These are phyloP conservation scores for Euura lappo DNA, from an alignment of 1,140 invertebrate species.

Conservation along the genomic window DNA sequence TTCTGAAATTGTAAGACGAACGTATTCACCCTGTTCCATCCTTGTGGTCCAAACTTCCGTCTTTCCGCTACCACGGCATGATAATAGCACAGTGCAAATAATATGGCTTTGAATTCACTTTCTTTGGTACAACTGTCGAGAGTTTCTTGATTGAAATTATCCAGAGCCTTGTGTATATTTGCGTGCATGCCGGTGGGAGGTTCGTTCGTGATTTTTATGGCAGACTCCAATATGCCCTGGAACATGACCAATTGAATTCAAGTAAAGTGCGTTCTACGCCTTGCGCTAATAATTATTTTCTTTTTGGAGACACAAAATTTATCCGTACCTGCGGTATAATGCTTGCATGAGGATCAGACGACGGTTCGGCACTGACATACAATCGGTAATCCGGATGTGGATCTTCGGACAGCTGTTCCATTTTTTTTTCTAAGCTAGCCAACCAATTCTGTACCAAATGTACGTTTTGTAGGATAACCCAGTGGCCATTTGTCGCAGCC, in stretches of 20 bases:
- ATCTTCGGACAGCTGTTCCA: slow-evolving; percentile 77
- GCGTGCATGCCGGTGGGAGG: slow-evolving; percentile 94
- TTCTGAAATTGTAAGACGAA: not conserved
- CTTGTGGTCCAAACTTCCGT: slow-evolving; percentile 92
- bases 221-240: slow-evolving; percentile 89
- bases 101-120: slow-evolving; percentile 90
- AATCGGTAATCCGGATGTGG: slow-evolving; percentile 68
- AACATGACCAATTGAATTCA: slow-evolving; percentile 9
- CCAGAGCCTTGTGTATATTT: slow-evolving; percentile 91
- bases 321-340: slow-evolving; percentile 69
- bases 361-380: slow-evolving; percentile 76
- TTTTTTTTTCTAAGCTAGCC: slow-evolving; percentile 85
- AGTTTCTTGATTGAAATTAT: slow-evolving; percentile 93
- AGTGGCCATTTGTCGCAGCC: slow-evolving; percentile 82
- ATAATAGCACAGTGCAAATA: slow-evolving; percentile 95
- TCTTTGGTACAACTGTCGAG: slow-evolving; percentile 93
- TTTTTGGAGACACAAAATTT: not conserved
- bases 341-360: slow-evolving; percentile 64
- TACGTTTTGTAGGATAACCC: slow-evolving; percentile 92
- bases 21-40: slow-evolving; percentile 82
- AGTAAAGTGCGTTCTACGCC: not conserved
- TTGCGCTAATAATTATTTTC: not conserved
- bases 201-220: slow-evolving; percentile 97
- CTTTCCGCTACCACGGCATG: slow-evolving; percentile 93
- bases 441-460: slow-evolving; percentile 93